Conservation (phyloP, 2,113 vertebrate species). For the Osmerus eperlanus region DNA sequence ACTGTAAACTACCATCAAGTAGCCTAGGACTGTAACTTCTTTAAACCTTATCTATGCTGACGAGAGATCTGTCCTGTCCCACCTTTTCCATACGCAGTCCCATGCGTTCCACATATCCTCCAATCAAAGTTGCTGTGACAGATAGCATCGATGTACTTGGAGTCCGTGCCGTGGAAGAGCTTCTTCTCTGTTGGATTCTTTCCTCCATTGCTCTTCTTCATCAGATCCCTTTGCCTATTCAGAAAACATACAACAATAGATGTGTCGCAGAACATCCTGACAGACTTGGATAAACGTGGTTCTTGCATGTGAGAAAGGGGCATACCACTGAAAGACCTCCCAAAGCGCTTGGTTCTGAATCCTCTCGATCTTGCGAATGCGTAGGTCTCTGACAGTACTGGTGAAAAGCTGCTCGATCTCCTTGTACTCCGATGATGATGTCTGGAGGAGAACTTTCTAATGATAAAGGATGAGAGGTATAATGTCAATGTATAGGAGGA, state of each 20-base stretch:
- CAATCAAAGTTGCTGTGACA: conserved; percentile 79
- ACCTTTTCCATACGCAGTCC: conserved; percentile 78
- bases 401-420: conserved; percentile 57
- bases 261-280: background rate
- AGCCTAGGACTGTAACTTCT: no score
- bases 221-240: conserved; percentile 75
- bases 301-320: background rate
- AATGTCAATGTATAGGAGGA: background rate
- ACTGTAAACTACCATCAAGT: no score
- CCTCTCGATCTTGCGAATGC: conserved; percentile 55
- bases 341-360: conserved; percentile 72
- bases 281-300: background rate
- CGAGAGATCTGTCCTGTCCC: background rate
- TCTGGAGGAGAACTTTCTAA: conserved; percentile 50
- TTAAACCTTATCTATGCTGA: conserved; percentile 55
- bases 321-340: conserved; percentile 71
- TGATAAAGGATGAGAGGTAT: background rate
- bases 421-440: conserved; percentile 50
- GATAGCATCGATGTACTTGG: conserved; percentile 52
- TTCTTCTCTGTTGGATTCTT: conserved; percentile 54
- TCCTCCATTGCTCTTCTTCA: conserved; percentile 69
- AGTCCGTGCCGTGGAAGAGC: conserved; percentile 74
- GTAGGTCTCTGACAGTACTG: conserved; percentile 56
- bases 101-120: conserved; percentile 73
- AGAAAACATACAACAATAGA: conserved; percentile 12